phyloP scores from a whole-genome alignment of 2,113 vertebrate species.

The Silurus asotus region DNA sequence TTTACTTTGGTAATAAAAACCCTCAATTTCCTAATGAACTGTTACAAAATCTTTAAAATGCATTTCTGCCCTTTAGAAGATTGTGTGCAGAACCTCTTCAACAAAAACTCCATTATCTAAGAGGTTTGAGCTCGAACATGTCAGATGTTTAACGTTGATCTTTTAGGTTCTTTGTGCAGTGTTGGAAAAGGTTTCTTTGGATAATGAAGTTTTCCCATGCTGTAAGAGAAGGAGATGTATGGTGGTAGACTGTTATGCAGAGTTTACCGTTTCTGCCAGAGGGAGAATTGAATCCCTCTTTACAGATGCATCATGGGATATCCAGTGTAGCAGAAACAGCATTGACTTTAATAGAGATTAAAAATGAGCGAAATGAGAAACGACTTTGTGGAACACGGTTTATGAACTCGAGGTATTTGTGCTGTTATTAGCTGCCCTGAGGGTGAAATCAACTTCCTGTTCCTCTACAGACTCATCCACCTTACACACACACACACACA shows the following conservation, averaged over 20 bases:
- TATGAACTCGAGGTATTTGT: too few species aligned
- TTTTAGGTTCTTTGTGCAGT: background rate
- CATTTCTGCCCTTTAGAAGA: too few species aligned
- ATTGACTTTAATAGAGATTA: background rate
- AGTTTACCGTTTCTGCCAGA: background rate
- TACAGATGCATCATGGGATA: background rate
- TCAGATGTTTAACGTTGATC: background rate
- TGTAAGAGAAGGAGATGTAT: background rate
- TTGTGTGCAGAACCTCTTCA: too few species aligned
- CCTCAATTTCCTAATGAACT: background rate
- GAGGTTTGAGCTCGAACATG: background rate
- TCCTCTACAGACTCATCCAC: background rate
- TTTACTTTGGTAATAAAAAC: background rate
- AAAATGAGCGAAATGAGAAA: background rate
- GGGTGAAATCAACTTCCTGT: slow-evolving; percentile 15
- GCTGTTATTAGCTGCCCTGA: background rate
- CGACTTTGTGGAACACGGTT: background rate
- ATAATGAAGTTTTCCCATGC: background rate
- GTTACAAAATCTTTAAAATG: background rate
- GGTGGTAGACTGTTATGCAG: background rate
- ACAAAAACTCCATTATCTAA: background rate
- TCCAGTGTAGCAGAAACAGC: background rate
- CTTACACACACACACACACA: background rate
- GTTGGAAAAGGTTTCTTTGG: background rate
- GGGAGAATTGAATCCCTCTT: background rate